These are phyloP conservation scores for Cynocephalus volans DNA, from an alignment of 2,113 vertebrate species.

Conservation along the genomic window DNA sequence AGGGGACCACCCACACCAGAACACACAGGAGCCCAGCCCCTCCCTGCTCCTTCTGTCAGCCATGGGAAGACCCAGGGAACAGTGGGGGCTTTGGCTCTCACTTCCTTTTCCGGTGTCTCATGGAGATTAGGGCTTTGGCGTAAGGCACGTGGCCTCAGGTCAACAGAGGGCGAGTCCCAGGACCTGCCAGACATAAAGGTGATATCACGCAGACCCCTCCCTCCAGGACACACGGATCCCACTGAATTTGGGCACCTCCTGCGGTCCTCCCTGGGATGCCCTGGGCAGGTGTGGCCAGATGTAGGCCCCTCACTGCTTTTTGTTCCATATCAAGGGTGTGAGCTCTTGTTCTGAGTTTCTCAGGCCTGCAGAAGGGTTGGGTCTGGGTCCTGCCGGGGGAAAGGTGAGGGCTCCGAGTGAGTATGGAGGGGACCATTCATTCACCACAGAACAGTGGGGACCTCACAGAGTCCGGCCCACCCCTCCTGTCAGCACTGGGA, in stretches of 20 bases:
- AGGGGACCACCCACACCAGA: too few relatives aligned
- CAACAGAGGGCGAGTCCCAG: not conserved
- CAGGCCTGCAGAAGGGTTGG: too few relatives aligned
- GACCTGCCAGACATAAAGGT: too few relatives aligned
- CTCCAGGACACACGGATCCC: not conserved
- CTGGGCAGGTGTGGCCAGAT: too few relatives aligned
- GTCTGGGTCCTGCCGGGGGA: too few relatives aligned
- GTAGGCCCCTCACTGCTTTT: too few relatives aligned
- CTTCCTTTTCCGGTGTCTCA: not conserved
- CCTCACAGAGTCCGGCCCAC: not conserved
- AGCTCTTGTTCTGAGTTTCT: not conserved
- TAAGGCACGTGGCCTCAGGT: not conserved
- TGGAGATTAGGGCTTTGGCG: not conserved
- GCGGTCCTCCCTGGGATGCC: not conserved
- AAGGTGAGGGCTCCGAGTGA: not conserved
- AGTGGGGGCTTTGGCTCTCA: not conserved
- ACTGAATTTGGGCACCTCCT: not conserved
- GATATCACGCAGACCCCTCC: not conserved
- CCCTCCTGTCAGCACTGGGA: not conserved
- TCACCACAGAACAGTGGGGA: fast-evolving
- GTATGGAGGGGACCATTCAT: not conserved
- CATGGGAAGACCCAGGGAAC: not conserved
- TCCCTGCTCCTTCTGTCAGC: not conserved
- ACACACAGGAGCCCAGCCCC: too few relatives aligned
- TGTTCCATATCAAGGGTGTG: not conserved